phyloP scores from a whole-genome alignment of 2,113 vertebrate genomes.

The Orycteropus afer region DNA sequence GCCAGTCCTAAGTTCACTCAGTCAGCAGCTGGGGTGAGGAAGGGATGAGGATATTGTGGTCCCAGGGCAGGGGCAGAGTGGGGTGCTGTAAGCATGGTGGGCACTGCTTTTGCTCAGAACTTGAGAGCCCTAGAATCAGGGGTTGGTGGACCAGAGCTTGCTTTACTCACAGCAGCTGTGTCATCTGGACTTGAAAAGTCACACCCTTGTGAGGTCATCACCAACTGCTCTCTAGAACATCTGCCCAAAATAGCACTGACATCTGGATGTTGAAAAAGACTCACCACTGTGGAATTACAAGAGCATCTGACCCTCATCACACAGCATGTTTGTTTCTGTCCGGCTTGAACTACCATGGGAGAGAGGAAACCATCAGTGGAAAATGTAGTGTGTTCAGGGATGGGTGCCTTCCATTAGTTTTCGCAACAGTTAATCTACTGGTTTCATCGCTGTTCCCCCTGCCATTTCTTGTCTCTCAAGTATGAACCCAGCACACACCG shows the following conservation, averaged over 20 bases:
- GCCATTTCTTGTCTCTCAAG: not conserved
- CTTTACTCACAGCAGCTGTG: conserved; percentile 35
- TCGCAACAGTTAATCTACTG: not conserved
- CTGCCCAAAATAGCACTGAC: conserved; percentile 80
- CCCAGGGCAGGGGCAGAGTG: rapidly evolving
- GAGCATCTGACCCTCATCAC: conserved; percentile 77
- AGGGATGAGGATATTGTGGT: rapidly evolving
- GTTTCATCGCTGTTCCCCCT: rapidly evolving
- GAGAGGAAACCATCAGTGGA: not conserved
- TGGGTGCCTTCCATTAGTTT: not conserved
- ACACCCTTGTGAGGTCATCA: conserved; percentile 69
- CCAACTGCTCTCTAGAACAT: conserved; percentile 69
- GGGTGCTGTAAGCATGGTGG: rapidly evolving
- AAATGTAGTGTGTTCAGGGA: not conserved
- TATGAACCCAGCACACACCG: not conserved
- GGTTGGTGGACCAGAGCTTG: not conserved
- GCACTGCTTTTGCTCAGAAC: not conserved
- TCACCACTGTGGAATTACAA: conserved; percentile 60
- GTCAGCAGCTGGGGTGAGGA: not conserved
- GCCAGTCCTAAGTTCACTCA: not conserved
- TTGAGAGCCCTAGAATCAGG: not conserved
- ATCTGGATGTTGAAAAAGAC: conserved; percentile 74
- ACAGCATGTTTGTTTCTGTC: conserved; percentile 61
- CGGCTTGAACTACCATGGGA: not conserved
- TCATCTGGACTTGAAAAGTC: conserved; percentile 63